Evolutionary conservation across 2,888 invertebrate species (phyloP), one percentile per base, ranked within the genome.

Genomic region (Xylota segnis): DNA sequence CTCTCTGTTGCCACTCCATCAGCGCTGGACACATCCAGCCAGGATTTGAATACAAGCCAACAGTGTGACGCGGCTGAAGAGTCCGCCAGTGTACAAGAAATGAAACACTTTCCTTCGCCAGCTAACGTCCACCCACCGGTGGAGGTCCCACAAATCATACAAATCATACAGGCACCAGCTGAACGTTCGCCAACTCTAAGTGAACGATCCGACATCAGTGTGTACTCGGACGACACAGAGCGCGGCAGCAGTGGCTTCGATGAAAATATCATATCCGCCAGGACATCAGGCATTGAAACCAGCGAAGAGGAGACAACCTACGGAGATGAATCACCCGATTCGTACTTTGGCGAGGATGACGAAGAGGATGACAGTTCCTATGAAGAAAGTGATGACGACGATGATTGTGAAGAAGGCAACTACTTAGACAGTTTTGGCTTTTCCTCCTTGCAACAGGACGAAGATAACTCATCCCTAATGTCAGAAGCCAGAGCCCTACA

Each of bases 251-350:
- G 91, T 68, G 92, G 92, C 5, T 92, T 91, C 81, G 90, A 90
- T 34, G 92, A 92, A 72, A 89, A 89, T 34, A 87, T 88, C 4
- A 88, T 90, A 5, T 90, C 91, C 12, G 90, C 90, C 34, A 89
- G 87, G 5, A 91, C 91, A 0, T 92, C 92, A 0, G 92, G 91
- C 2, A 91, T 91, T 71, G 90, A 90, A 16, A 89, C 90, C 0
- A 90, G 90, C 4, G 88, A 88, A 29, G 83, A 72, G 5, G 54
- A 52, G 34, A 84, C 66, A 23, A 59, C 61, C 4, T 75, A 72
- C 45, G 68, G 43, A 3, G 84, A 83, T 52, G 72, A 86, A 10
- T 87, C 88, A n/a, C 83, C 70, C 14, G 37, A 37, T 37, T 88
- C 87, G 0, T 87, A 87, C 5, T 87, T 83, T 54, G 84, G 87